phyloP scores from a whole-genome alignment of 2,797 vertebrate genomes.

The Helicolenus hilgendorfi region DNA sequence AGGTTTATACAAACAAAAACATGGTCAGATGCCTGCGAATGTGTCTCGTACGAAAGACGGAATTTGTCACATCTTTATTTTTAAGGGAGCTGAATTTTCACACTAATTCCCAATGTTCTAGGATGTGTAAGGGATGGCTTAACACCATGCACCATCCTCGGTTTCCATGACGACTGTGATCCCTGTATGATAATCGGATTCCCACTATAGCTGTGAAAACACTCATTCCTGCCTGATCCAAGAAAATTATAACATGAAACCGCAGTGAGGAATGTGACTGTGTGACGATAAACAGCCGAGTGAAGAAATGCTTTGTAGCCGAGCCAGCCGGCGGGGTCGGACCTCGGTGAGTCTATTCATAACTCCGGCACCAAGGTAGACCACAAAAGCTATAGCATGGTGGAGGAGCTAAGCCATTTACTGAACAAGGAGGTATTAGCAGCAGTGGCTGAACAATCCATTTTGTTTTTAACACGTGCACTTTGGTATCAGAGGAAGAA shows the following conservation, averaged over 20 bases:
- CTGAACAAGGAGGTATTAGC: background rate
- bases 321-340: constrained; percentile 37
- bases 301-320: constrained; percentile 36
- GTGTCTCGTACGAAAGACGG: background rate
- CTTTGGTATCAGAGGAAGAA: constrained; percentile 9
- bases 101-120: constrained; percentile 85
- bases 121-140: constrained; percentile 84
- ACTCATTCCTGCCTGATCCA: constrained; percentile 70
- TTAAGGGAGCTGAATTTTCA: constrained; percentile 80
- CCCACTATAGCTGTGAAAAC: constrained; percentile 85
- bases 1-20: background rate
- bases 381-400: background rate
- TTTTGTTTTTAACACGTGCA: constrained; percentile 30
- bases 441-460: constrained; percentile 18
- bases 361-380: constrained; percentile 6
- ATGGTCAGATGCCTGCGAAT: background rate
- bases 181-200: constrained; percentile 88
- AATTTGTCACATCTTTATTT: constrained; percentile 76
- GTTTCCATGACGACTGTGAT: constrained; percentile 91
- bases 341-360: constrained; percentile 46
- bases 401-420: constrained; percentile 13
- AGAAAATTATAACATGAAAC: constrained; percentile 73
- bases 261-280: constrained; percentile 38
- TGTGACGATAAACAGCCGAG: constrained; percentile 23
- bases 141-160: constrained; percentile 78